Conservation (phyloP, 1,140 invertebrate species). For the Coboldia fuscipes region DNA sequence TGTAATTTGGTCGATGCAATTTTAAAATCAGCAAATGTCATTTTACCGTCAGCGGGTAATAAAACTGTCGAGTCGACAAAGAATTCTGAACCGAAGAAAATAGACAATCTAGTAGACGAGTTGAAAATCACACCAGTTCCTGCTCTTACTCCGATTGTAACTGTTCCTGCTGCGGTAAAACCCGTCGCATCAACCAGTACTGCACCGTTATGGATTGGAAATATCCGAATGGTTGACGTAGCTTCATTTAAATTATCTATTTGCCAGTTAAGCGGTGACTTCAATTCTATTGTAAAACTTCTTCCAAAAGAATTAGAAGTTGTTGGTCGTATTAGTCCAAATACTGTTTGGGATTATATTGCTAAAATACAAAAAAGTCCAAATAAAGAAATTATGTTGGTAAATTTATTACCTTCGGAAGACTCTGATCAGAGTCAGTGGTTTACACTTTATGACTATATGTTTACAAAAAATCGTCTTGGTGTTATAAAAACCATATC, state of each 20-base stretch:
- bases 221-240: slow-evolving; percentile 76
- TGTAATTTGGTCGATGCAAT: slow-evolving; percentile 16
- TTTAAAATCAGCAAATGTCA: slow-evolving; percentile 15
- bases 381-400: slow-evolving; percentile 69
- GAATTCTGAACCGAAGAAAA: no score
- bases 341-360: slow-evolving; percentile 87
- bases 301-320: slow-evolving; percentile 63
- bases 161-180: slow-evolving; percentile 5
- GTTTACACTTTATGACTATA: slow-evolving; percentile 71
- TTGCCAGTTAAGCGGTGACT: slow-evolving; percentile 41
- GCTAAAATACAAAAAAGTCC: slow-evolving; percentile 71
- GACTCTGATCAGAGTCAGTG: slow-evolving; percentile 71
- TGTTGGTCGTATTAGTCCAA: slow-evolving; percentile 74
- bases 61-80: no score
- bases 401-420: slow-evolving; percentile 54
- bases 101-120: no score
- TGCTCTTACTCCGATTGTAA: background rate
- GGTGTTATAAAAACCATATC: slow-evolving; percentile 38
- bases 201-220: slow-evolving; percentile 59
- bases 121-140: background rate
- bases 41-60: no score
- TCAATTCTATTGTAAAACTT: slow-evolving; percentile 42
- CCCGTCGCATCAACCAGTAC: slow-evolving; percentile 12
- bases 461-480: slow-evolving; percentile 55
- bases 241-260: slow-evolving; percentile 71